These are phyloP conservation scores for Lagocephalus sceleratus DNA, from an alignment of 2,797 vertebrate genomes.

Conservation along the genomic window DNA sequence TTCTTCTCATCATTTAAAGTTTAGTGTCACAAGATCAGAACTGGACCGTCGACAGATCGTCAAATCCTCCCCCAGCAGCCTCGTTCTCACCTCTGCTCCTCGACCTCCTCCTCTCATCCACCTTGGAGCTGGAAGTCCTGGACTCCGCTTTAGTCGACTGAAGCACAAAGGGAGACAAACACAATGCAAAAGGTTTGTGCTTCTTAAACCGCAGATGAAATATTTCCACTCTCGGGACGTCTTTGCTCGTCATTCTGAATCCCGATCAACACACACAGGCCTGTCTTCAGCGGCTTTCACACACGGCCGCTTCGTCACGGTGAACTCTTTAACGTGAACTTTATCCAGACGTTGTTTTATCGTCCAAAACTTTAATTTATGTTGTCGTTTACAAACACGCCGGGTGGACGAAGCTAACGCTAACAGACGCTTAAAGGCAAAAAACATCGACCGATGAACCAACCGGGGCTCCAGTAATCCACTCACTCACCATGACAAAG, in stretches of 20 bases:
- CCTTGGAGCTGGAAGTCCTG: conserved; percentile 66
- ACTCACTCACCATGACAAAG: conserved; percentile 66
- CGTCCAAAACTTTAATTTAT: no score
- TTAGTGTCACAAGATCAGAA: no score
- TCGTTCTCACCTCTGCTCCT: conserved; percentile 54
- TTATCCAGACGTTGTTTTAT: conserved; percentile 1
- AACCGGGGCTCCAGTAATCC: not conserved
- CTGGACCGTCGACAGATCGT: no score
- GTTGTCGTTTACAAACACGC: not conserved
- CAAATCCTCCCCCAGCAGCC: no score
- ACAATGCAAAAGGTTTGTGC: not conserved
- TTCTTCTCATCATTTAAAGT: no score
- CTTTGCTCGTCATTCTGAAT: no score
- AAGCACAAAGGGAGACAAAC: conserved; percentile 20
- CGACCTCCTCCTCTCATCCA: conserved; percentile 67
- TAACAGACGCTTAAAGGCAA: not conserved
- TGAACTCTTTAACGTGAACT: not conserved
- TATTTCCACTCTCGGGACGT: no score
- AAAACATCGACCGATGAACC: not conserved
- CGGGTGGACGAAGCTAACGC: conserved; percentile 24
- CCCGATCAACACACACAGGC: not conserved
- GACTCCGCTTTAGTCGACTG: conserved; percentile 68
- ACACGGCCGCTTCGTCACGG: no score
- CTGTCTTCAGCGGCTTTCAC: no score
- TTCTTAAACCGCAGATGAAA: no score